Evolutionary conservation across 2,888 invertebrate genomes (phyloP).

Genomic region (Adineta ricciae): DNA sequence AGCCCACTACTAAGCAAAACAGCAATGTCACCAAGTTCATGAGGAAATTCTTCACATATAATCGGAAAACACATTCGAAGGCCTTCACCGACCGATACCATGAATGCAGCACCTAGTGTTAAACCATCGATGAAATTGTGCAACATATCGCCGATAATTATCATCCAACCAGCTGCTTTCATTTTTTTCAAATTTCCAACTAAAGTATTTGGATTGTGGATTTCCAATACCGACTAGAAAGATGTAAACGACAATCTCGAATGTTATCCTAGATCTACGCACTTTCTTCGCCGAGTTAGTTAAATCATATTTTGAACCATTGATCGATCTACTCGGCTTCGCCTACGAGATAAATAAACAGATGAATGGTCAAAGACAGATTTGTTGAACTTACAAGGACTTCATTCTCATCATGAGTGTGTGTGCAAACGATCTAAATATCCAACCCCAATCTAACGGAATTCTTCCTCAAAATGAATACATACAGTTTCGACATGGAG

Average conservation of each 20-base stretch:
- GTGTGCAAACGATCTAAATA: neutral
- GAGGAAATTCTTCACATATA: conserved; percentile 58
- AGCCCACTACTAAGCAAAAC: conserved; percentile 57
- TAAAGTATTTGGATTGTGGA: neutral
- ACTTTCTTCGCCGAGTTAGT: neutral
- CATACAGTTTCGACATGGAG: neutral
- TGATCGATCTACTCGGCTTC: neutral
- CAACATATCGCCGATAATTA: conserved; percentile 57
- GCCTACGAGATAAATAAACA: neutral
- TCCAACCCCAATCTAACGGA: neutral
- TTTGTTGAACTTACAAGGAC: neutral
- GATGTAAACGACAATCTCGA: neutral
- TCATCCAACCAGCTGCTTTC: conserved; percentile 56
- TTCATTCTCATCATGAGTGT: neutral
- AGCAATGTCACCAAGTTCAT: conserved; percentile 60
- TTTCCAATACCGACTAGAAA: neutral
- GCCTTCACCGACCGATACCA: conserved; percentile 54
- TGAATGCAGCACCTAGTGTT: conserved; percentile 58
- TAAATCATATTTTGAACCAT: neutral
- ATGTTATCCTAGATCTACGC: too few relatives aligned
- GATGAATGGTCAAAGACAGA: neutral
- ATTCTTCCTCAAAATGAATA: neutral
- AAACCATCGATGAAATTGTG: conserved; percentile 60
- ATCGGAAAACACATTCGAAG: conserved; percentile 57
- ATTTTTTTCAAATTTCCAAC: conserved; percentile 5